Conservation (phyloP, 2,888 invertebrate genomes). For the Taphrorychus bicolor region DNA sequence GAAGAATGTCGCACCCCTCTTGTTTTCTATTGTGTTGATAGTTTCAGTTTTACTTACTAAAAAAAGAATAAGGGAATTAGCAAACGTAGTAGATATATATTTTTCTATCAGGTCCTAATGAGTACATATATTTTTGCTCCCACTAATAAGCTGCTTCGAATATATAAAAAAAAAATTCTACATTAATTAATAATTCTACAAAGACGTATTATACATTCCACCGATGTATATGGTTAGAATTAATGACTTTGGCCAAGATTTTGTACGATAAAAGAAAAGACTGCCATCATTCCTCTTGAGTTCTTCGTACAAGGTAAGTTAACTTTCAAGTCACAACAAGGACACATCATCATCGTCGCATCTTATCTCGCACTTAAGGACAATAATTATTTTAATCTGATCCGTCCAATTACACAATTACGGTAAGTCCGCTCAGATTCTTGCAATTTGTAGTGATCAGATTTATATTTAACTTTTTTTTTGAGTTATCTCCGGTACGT, state of each 20-base stretch:
- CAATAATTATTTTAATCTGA: slow-evolving; percentile 27
- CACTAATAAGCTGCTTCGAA: not conserved
- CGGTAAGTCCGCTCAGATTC: slow-evolving; percentile 17
- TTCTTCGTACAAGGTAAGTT: not conserved
- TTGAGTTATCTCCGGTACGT: slow-evolving; percentile 2
- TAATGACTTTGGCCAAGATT: too few species aligned
- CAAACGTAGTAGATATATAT: too few species aligned
- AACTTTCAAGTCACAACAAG: too few species aligned
- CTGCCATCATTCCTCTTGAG: too few species aligned
- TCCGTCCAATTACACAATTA: slow-evolving; percentile 23
- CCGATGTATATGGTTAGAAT: too few species aligned
- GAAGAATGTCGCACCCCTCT: not conserved
- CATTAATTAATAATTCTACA: not conserved
- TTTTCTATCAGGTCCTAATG: slow-evolving; percentile 16
- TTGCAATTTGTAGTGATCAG: slow-evolving; percentile 27
- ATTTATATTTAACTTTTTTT: slow-evolving; percentile 25
- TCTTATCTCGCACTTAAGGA: slow-evolving; percentile 1
- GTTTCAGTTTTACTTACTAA: too few species aligned
- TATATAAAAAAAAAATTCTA: not conserved
- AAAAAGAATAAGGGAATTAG: too few species aligned
- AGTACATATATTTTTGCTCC: too few species aligned
- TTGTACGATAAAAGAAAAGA: too few species aligned
- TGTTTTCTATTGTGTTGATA: too few species aligned
- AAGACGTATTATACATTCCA: too few species aligned
- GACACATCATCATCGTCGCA: too few species aligned